These are phyloP conservation scores for Capitulum mitella DNA, from an alignment of 2,888 invertebrate species.

Conservation along the genomic window DNA sequence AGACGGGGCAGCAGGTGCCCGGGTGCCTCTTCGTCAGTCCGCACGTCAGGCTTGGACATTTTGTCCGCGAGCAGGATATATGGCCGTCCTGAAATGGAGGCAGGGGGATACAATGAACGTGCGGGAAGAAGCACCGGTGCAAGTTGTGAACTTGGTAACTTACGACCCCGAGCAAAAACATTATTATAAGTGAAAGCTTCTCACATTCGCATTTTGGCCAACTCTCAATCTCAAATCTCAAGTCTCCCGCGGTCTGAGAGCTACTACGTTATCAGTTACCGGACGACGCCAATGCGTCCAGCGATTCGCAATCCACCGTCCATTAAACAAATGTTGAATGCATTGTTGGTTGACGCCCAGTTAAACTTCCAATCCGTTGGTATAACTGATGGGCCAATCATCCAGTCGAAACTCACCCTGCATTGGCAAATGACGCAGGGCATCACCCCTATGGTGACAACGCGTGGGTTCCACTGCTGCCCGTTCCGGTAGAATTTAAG, in stretches of 20 bases:
- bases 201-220: no score
- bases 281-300: no score
- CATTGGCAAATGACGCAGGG: slow-evolving; percentile 85
- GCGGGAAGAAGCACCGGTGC: no score
- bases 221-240: no score
- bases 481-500: slow-evolving; percentile 52
- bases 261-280: no score
- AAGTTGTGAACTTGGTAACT: no score
- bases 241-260: no score
- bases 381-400: background rate
- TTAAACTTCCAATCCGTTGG: no score
- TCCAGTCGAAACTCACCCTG: slow-evolving; percentile 58
- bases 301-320: background rate
- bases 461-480: slow-evolving; percentile 77
- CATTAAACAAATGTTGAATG: background rate
- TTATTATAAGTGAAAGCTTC: no score
- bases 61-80: slow-evolving; percentile 40
- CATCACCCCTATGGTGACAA: slow-evolving; percentile 78
- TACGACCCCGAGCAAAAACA: no score
- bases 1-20: slow-evolving; percentile 43
- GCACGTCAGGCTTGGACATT: slow-evolving; percentile 41
- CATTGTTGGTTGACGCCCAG: no score
- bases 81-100: slow-evolving; percentile 41
- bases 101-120: no score
- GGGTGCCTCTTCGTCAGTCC: slow-evolving; percentile 38